Conservation (phyloP, 2,888 invertebrate species). For the Acholoe squamosa region DNA sequence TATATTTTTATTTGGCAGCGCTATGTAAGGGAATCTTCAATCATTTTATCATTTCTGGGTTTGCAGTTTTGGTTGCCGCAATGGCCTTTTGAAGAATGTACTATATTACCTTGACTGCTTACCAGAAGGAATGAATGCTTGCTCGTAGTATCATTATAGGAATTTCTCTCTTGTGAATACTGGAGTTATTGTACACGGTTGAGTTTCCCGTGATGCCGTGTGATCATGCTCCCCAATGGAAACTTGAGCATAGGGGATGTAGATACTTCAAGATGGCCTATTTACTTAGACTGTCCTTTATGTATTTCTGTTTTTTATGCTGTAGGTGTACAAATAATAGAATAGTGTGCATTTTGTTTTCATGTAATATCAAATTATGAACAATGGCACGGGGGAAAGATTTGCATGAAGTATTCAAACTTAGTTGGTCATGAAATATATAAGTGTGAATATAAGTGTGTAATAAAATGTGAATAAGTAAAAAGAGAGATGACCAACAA, state of each 20-base stretch:
- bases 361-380: background rate
- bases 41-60: background rate
- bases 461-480: background rate
- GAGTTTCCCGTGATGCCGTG: background rate
- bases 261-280: background rate
- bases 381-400: background rate
- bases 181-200: background rate
- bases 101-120: background rate
- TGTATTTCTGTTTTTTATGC: background rate
- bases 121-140: background rate
- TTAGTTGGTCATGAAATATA: background rate
- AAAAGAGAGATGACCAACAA: background rate
- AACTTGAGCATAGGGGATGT: background rate
- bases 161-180: background rate
- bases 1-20: background rate
- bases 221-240: background rate
- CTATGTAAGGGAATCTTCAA: background rate
- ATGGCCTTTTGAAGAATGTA: background rate
- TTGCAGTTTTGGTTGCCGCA: background rate
- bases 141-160: background rate
- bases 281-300: background rate
- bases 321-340: background rate
- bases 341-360: background rate
- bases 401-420: background rate
- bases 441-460: background rate